phyloP scores from a whole-genome alignment of 1,140 invertebrate species.

The Octopus sinensis region DNA sequence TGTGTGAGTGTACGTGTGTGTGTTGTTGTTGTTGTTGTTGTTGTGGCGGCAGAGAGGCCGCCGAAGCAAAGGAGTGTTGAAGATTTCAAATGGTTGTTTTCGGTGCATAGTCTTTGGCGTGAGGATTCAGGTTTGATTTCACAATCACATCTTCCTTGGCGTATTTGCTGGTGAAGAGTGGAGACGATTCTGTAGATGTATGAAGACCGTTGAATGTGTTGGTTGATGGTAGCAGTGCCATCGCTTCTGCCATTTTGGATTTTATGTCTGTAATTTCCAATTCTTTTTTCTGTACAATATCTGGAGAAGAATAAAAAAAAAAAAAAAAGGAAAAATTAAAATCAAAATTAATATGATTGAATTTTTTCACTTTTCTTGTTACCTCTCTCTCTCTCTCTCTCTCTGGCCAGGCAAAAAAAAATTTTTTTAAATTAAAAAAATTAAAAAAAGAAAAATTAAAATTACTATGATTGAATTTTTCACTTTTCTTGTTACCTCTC shows the following conservation, averaged over 20 bases:
- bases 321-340: neutral
- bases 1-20: no score
- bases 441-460: neutral
- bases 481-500: no score
- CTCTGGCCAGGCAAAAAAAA: no score
- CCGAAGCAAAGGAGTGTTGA: no score
- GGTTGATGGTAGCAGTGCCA: constrained; percentile 78
- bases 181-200: constrained; percentile 38
- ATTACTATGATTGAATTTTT: no score
- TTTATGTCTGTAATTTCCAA: constrained; percentile 88
- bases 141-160: constrained; percentile 44
- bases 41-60: no score
- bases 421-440: neutral
- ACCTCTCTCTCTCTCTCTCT: no score
- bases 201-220: constrained; percentile 45
- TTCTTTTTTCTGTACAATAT: constrained; percentile 74
- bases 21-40: no score
- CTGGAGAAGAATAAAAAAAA: constrained; percentile 59
- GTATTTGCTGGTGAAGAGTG: constrained; percentile 57
- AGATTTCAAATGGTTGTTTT: constrained; percentile 27
- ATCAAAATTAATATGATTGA: no score
- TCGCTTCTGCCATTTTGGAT: constrained; percentile 78
- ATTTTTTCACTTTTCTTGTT: no score
- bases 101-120: constrained; percentile 87
- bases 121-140: constrained; percentile 79